Evolutionary conservation across 1,140 invertebrate species (phyloP), one percentile per base, ranked within the genome.

Genomic region (Heliconius hewitsoni): DNA sequence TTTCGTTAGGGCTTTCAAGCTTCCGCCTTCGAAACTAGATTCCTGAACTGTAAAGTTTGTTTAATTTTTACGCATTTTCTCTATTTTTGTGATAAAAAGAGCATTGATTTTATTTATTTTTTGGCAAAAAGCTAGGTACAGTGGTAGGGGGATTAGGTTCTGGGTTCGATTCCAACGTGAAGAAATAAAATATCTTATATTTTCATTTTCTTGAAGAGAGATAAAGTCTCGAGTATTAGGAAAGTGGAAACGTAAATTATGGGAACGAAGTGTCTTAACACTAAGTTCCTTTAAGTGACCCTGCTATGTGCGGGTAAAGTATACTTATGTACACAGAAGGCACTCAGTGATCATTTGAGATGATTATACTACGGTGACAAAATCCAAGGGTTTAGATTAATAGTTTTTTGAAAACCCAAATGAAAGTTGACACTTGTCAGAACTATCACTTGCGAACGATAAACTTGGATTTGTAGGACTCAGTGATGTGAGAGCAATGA

Each of bases 1-100:
- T 66, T 66, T 66, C 60, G 60, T 66, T 66, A 30, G 60, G 23
- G 60, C n/a, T 66, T 66, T 27, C 23, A 66, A 66, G 57, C 57
- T 66, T 66, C 23, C 60, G 23, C 60, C n/a, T 66, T 27, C 23
- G n/a, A 66, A 30, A 30, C 27, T 66, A 2, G 11, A 30, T 16
- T 8, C n/a, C 30, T 11, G 11, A 66, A 66, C 5, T 66, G 23
- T 66, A 30, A 13, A 66, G 3, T 66, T 66, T 66, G 23, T 66
- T 66, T 30, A 23, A 66, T 66, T 66, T 66, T 30, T 27, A 66
- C 23, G 23, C n/a, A 66, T 66, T 66, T 66, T 4, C 23, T 66
- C 9, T 27, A 27, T 18, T 27, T 66, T 66, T 27, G 27, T 66
- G 57, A 30, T 13, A 2, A 9, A 34, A 23, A n/a, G 8, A 23